Base-by-base conservation (phyloP, 2,797 vertebrate species). In the Sebastes hubbsi region DNA sequence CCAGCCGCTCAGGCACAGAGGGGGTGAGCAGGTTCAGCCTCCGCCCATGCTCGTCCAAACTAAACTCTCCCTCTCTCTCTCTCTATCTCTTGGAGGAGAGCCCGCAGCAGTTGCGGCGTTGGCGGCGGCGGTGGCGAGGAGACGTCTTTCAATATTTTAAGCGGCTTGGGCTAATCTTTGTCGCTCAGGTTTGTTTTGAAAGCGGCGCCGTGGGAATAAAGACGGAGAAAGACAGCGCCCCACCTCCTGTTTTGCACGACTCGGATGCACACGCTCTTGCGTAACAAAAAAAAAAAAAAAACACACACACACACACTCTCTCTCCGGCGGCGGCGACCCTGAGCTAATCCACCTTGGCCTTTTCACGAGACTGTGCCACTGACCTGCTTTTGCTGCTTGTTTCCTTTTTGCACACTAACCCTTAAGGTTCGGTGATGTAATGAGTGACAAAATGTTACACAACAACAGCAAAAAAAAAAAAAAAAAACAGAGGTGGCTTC, bases 101-200 rank as follows among this genome's bases (percentile, higher is more conserved):
- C 88, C 83, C 59, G 8, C 13, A 38, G 36, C 5, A 0, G 36
- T 38, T 38, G 36, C 14, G 36, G 36, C 1, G 12, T 12, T 9
- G 32, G 30, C 1, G 34, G 32, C 1, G 38, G 20, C 1, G 38
- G 60, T 22, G 72, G 78, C 66, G 25, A 78, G 68, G 84, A 91
- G 79, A 90, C 75, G 79, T 91, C 91, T 93, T 92, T 94, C 92
- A 94, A 86, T 93, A 91, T 93, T 94, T 93, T 91, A 94, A 94
- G 91, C 92, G 36, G 92, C 91, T 94, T 89, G 90, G 34, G 78
- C 86, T 92, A 92, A 94, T 95, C 91, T 95, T 87, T 78, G 84
- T 88, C 72, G 72, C 91, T 93, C 90, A 90, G 91, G 93, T 94
- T 92, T 92, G 89, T 94, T 94, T 89, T 92, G 86, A 92, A 94